These are phyloP conservation scores for Felis catus DNA, from an alignment of 2,113 vertebrate species.

Conservation along the genomic window DNA sequence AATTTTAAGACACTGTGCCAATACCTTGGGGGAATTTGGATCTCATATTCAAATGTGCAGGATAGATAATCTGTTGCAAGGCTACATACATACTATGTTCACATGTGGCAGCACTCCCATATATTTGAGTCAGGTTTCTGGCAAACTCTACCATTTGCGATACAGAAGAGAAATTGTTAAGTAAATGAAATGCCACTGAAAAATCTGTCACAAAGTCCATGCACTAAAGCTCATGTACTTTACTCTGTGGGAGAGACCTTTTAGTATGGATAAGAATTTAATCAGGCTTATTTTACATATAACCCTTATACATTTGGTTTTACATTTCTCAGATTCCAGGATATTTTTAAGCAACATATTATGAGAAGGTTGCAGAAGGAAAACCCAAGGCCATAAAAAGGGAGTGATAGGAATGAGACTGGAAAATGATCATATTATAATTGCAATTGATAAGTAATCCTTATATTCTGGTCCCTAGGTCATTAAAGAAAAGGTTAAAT, in stretches of 20 bases:
- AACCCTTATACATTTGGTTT: neutral
- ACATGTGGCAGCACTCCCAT: neutral
- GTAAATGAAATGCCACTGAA: conserved; percentile 38
- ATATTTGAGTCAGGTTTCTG: conserved; percentile 9
- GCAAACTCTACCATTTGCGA: neutral
- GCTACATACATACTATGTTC: neutral
- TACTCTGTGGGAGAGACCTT: neutral
- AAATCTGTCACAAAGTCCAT: neutral
- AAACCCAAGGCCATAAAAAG: neutral
- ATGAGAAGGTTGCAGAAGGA: neutral
- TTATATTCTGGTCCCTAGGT: neutral
- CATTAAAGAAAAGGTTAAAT: neutral
- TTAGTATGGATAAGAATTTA: neutral
- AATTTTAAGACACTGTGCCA: conserved; percentile 18
- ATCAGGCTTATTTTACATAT: neutral
- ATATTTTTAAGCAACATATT: neutral
- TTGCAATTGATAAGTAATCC: neutral
- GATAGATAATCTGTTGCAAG: neutral
- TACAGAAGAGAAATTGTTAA: neutral
- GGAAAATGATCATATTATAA: neutral
- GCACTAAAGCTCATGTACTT: neutral
- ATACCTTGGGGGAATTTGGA: neutral
- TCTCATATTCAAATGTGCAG: conserved; percentile 35
- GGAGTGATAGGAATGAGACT: neutral
- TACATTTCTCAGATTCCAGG: neutral